Base-by-base conservation (phyloP, 2,888 invertebrate genomes). In the Psococerastis gibbosa region DNA sequence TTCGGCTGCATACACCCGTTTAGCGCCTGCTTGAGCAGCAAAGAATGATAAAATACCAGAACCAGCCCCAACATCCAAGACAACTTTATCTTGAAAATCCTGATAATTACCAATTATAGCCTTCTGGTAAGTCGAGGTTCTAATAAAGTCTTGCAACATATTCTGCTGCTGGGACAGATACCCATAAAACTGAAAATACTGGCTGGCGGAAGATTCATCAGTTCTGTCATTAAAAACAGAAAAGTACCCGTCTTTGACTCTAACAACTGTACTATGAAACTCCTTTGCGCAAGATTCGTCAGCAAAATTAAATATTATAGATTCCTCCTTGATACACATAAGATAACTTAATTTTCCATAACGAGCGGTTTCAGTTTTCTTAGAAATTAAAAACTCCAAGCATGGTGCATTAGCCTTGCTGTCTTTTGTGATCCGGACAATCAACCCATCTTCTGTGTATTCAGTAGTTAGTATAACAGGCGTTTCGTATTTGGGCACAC, bases 121-220 rank as follows among this genome's bases (percentile, higher is more conserved):
- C 55, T 88, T 75, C 64, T 98, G 97, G 64, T 98, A 98, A 45
- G 97, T 97, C 58, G 92, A 89, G 35, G 98, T 98, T 53, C 98
- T 72, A 50, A 97, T 88, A 63, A 91, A 98, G 63, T 98, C 98
- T 67, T 98, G 97, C 84, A 98, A 85, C 97, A 98, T 98, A 60
- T 98, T 98, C 65, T 98, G 98, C 64, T 98, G 98, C 61, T 98
- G 98, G 45, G 94, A 94, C 52, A 98, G 67, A 66, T 95, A 97
- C 50, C 97, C 95, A 65, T 98, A 98, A 65, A 98, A 98, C 70
- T 97, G 60, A 18, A 62, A 58, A 71, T 98, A 98, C 65, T 98
- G 97, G 65, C 85, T 83, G 49, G 97, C 97, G 44, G 97, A 97
- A 2, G 94, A 88, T 61, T 95, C 92, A 61, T 98, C 97, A 18